These are phyloP conservation scores for Xestia c-nigrum DNA, from an alignment of 2,888 invertebrate genomes.

Conservation along the genomic window DNA sequence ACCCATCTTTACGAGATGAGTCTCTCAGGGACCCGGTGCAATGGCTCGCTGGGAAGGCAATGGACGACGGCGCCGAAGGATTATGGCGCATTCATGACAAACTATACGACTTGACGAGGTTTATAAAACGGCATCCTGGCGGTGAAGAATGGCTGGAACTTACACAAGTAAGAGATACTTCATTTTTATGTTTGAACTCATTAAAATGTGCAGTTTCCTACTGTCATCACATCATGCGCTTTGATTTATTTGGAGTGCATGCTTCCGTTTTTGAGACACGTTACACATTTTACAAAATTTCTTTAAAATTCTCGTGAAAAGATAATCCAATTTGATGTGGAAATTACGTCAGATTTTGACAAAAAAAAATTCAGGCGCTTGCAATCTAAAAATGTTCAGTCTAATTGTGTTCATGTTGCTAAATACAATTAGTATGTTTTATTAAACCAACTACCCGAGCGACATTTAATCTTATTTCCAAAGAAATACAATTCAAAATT, in stretches of 20 bases:
- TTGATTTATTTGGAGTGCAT: slow-evolving; percentile 6
- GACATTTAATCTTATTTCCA: background rate
- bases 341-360: background rate
- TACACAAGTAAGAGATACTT: slow-evolving; percentile 89
- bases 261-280: background rate
- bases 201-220: slow-evolving; percentile 14
- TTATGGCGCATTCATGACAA: slow-evolving; percentile 94
- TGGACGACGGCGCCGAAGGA: slow-evolving; percentile 93
- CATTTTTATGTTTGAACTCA: slow-evolving; percentile 28
- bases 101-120: slow-evolving; percentile 96
- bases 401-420: background rate
- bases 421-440: background rate
- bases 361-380: background rate
- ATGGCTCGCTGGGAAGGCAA: slow-evolving; percentile 92
- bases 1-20: slow-evolving; percentile 86
- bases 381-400: background rate
- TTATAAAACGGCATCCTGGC: slow-evolving; percentile 96
- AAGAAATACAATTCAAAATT: slow-evolving; percentile 4
- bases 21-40: slow-evolving; percentile 76
- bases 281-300: background rate
- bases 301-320: background rate
- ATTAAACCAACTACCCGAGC: background rate
- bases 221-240: background rate
- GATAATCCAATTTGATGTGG: background rate
- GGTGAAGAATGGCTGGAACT: slow-evolving; percentile 94